Percentiles rank a stretch among this genome's conserved stretches.
These are phyloP conservation scores for Diprion similis DNA, from an alignment of 1,140 invertebrate genomes.

Conservation along the genomic window DNA sequence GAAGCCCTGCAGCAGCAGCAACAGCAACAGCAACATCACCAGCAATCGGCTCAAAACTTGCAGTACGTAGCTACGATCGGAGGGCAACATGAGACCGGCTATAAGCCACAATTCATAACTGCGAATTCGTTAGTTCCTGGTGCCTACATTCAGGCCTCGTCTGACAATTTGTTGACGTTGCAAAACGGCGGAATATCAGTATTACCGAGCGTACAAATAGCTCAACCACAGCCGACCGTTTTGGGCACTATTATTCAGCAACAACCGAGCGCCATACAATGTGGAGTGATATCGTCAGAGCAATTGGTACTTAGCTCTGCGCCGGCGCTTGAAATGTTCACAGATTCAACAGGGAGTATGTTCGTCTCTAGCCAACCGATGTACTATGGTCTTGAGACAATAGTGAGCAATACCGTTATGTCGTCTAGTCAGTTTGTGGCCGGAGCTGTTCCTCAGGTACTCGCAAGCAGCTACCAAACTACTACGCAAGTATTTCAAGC, in stretches of 20 bases:
- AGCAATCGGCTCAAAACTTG: conserved; percentile 71
- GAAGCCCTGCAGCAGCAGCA: conserved; percentile 67
- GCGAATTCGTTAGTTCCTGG: conserved; percentile 67
- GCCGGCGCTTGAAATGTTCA: conserved; percentile 74
- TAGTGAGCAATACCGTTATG: conserved; percentile 86
- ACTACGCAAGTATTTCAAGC: conserved; percentile 84
- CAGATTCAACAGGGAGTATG: conserved; percentile 72
- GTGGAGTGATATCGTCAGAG: conserved; percentile 64
- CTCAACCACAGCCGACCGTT: conserved; percentile 61
- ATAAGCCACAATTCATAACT: conserved; percentile 68
- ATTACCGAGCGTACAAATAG: conserved; percentile 63
- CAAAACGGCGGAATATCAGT: conserved; percentile 69
- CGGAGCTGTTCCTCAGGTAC: conserved; percentile 76
- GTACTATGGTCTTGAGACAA: conserved; percentile 82
- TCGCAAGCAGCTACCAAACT: conserved; percentile 81
- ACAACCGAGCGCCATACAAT: conserved; percentile 62
- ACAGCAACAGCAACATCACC: conserved; percentile 22
- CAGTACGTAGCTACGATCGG: conserved; percentile 75
- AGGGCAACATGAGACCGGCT: conserved; percentile 61
- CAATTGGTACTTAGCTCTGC: conserved; percentile 71
- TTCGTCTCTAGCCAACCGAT: conserved; percentile 76
- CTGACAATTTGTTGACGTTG: conserved; percentile 66
- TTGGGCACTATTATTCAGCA: conserved; percentile 72
- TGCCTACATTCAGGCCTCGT: conserved; percentile 69
- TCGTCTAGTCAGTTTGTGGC: conserved; percentile 82